These are phyloP conservation scores for Cepaea hortensis DNA, from an alignment of 2,888 invertebrate species.

Conservation along the genomic window DNA sequence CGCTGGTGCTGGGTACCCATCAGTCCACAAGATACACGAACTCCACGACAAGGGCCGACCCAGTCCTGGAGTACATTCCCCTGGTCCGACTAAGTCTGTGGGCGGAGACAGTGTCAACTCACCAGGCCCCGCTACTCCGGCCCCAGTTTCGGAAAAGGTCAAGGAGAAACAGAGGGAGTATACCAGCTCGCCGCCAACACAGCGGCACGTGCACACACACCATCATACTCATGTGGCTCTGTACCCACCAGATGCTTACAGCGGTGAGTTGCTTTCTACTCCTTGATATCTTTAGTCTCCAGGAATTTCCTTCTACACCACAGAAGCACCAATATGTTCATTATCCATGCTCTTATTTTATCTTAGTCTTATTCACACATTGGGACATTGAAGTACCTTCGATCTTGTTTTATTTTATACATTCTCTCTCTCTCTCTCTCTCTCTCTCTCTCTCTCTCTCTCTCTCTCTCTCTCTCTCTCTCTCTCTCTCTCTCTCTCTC, in stretches of 20 bases:
- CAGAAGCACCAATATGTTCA: not conserved
- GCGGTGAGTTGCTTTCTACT: not conserved
- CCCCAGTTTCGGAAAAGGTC: conserved; percentile 50
- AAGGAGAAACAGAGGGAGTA: conserved; percentile 75
- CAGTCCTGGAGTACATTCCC: conserved; percentile 61
- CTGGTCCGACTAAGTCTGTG: conserved; percentile 54
- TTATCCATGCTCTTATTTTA: not conserved
- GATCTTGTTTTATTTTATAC: not conserved
- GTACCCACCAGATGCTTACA: conserved; percentile 48
- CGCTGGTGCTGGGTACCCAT: conserved; percentile 43
- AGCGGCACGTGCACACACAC: conserved; percentile 96
- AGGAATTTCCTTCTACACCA: not conserved
- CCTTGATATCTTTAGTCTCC: not conserved
- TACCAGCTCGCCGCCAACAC: conserved; percentile 89
- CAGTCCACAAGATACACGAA: conserved; percentile 94
- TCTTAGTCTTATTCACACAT: not conserved
- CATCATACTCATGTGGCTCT: conserved; percentile 95
- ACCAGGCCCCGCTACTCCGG: conserved; percentile 8
- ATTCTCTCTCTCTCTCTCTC: not conserved
- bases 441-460: not conserved
- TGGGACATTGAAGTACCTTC: not conserved
- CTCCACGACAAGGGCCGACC: conserved; percentile 86
- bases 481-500: not conserved
- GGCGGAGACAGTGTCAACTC: not conserved
- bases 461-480: not conserved